phyloP scores from a whole-genome alignment of 2,888 invertebrate genomes.

The Lasioglossum leucozonium region DNA sequence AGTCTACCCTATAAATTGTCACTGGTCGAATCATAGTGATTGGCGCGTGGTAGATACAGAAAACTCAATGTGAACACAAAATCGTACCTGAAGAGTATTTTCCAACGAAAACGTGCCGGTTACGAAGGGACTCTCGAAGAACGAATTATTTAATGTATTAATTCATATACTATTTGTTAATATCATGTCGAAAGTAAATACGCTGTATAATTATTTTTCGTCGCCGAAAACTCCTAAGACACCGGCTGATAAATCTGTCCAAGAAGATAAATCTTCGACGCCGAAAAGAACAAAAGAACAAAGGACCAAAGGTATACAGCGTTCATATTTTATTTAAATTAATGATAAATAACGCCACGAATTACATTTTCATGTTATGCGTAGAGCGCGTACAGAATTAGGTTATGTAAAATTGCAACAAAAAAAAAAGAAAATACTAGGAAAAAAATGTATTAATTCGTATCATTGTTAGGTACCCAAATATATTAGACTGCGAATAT shows the following conservation, averaged over 20 bases:
- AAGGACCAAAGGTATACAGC: constrained; percentile 58
- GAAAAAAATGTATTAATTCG: background rate
- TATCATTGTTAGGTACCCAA: background rate
- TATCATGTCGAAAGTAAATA: constrained; percentile 85
- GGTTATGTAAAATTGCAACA: background rate
- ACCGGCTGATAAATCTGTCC: constrained; percentile 55
- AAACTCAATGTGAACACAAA: background rate
- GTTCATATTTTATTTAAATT: constrained; percentile 1
- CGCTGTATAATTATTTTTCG: constrained; percentile 89
- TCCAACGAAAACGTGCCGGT: background rate
- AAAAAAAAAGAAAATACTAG: background rate
- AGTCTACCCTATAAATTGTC: background rate
- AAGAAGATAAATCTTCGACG: constrained; percentile 42
- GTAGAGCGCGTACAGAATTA: background rate
- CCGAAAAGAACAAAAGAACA: constrained; percentile 59
- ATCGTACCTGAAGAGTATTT: background rate
- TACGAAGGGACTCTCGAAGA: background rate
- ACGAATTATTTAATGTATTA: background rate
- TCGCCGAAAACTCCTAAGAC: constrained; percentile 77
- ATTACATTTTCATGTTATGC: background rate
- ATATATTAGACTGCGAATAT: background rate
- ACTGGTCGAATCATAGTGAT: background rate
- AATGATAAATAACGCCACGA: background rate
- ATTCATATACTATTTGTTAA: constrained; percentile 9
- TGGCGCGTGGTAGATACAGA: background rate